These are phyloP conservation scores for Cuculus canorus DNA, from an alignment of 2,797 vertebrate species.

Conservation along the genomic window DNA sequence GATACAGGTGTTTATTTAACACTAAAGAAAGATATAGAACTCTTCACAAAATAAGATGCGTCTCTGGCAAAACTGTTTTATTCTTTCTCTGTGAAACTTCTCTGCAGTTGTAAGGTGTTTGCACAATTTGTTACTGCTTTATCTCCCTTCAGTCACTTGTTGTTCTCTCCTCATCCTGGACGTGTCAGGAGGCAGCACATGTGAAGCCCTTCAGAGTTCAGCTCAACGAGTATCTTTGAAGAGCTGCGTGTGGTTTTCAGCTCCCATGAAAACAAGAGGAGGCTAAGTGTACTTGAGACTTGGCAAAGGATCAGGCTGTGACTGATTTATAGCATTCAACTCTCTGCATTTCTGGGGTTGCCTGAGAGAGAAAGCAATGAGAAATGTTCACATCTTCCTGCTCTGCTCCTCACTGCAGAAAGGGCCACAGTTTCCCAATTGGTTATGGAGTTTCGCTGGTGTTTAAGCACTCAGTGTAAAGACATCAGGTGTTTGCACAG, in stretches of 20 bases:
- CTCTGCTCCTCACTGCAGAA: not conserved
- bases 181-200: rapidly evolving
- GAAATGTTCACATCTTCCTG: not conserved
- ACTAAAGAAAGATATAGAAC: not conserved
- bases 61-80: not conserved
- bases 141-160: not conserved
- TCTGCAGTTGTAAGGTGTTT: not conserved
- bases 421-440: not conserved
- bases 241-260: not conserved
- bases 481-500: not conserved
- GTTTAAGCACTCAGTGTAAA: not conserved
- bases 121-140: not conserved
- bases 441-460: not conserved
- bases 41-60: not conserved
- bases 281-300: not conserved
- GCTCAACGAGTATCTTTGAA: not conserved
- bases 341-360: not conserved
- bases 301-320: not conserved
- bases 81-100: not conserved
- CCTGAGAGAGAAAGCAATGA: not conserved
- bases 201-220: not conserved
- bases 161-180: not conserved
- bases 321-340: not conserved
- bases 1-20: slow-evolving; percentile 38
- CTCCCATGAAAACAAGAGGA: not conserved